Evolutionary conservation across 2,113 vertebrate species (phyloP), one percentile per base, ranked within the genome.

Genomic region (Nettapus auritus): DNA sequence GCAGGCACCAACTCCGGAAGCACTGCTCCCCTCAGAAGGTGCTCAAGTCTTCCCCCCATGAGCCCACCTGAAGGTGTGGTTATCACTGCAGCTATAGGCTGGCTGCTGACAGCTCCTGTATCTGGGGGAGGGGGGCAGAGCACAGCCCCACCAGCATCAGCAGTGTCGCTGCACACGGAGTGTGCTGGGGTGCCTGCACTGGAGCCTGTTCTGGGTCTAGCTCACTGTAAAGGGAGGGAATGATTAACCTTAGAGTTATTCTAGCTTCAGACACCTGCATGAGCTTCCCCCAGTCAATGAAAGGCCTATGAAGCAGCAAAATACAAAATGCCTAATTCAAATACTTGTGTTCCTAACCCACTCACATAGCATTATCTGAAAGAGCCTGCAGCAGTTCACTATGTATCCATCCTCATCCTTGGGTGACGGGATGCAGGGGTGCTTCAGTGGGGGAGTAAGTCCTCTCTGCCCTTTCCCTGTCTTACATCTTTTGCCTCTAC

Each of bases 131-230:
- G 46, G 20, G 9, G 53, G 26, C 34, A 12, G 23, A 57, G 2
- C 59, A 21, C 38, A 76, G 52, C 11, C 12, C 13, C 25, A 36
- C 19, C 1, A 11, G 69, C 67, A 9, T 0, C 23, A 5, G 13
- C 1, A 1, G 28, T 19, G 11, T 25, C 0, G 1, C 23, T 7
- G 9, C 40, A 62, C 4, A 26, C 8, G 33, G 11, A 62, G 83
- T 5, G 20, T 1, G 9, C 34, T 31, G 8, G 31, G 68, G 28
- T 40, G 40, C 10, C 60, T 86, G 6, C 0, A 6, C 59, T 70
- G 44, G 11, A 57, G 34, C 50, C 53, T 6, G 17, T 7, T 80
- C 67, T 55, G 36, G 23, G 64, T 52, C 50, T 56, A 19, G 26
- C 59, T 36, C 8, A 4, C 10, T 52, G 3, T 11, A 68, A 60